A percentile compares a stretch with the other conserved stretches of the same genome.
Evolutionary conservation across 2,797 vertebrate genomes (phyloP).

Genomic region (Gadopsis marmoratus): DNA sequence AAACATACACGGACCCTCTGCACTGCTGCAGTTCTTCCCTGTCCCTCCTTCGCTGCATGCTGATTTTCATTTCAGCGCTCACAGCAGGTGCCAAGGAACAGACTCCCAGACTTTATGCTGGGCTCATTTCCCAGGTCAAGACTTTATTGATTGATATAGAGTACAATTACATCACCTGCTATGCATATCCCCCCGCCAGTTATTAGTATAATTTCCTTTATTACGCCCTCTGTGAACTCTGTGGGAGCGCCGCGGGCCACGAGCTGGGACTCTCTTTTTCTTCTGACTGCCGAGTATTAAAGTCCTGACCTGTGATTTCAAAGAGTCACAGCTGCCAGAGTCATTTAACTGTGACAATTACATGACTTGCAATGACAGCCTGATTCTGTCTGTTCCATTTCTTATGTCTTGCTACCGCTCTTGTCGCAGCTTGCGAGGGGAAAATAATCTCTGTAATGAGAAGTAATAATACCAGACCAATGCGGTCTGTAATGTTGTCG

Average conservation of each 20-base stretch:
- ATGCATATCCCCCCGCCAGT: slow-evolving; percentile 59
- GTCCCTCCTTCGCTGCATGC: slow-evolving; percentile 30
- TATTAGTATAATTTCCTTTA: slow-evolving; percentile 76
- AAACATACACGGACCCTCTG: neutral
- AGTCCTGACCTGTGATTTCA: slow-evolving; percentile 67
- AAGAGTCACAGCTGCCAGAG: slow-evolving; percentile 60
- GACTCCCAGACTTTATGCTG: slow-evolving; percentile 58
- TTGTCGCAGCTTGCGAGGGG: neutral
- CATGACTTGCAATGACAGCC: slow-evolving; percentile 49
- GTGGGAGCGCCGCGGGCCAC: slow-evolving; percentile 37
- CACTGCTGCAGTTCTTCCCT: slow-evolving; percentile 17
- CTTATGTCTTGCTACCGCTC: slow-evolving; percentile 8
- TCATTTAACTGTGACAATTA: slow-evolving; percentile 56
- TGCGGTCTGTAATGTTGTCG: slow-evolving; percentile 40
- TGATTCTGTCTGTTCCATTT: slow-evolving; percentile 36
- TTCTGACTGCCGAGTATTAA: slow-evolving; percentile 37
- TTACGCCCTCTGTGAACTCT: slow-evolving; percentile 68
- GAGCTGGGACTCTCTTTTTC: slow-evolving; percentile 28
- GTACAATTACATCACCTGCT: slow-evolving; percentile 76
- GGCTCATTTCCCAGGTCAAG: slow-evolving; percentile 76
- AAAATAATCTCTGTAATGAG: slow-evolving; percentile 34
- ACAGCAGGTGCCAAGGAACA: slow-evolving; percentile 59
- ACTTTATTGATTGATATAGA: slow-evolving; percentile 77
- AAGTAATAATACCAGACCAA: slow-evolving; percentile 54
- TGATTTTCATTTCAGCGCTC: slow-evolving; percentile 73